Percentiles rank a stretch among this genome's conserved stretches.
phyloP scores from a whole-genome alignment of 2,797 vertebrate genomes.

The Fundulus diaphanus region DNA sequence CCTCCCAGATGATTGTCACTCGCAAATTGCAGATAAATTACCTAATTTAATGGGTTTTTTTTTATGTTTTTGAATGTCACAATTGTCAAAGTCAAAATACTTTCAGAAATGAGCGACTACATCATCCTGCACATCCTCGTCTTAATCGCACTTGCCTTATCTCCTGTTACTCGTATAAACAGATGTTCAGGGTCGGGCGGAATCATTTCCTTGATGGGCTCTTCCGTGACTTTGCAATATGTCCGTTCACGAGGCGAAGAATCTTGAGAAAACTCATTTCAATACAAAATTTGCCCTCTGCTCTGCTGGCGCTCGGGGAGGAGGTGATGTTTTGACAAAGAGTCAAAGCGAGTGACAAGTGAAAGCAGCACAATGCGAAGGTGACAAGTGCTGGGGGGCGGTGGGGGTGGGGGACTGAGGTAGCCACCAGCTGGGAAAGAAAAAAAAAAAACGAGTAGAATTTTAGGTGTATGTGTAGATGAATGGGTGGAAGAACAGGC shows the following conservation, averaged over 20 bases:
- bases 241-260: conserved; percentile 27
- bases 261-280: conserved; percentile 44
- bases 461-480: conserved; percentile 20
- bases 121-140: neutral
- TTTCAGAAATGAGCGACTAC: neutral
- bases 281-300: conserved; percentile 62
- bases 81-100: neutral
- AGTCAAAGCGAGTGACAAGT: conserved; percentile 47
- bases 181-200: conserved; percentile 3
- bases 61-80: too few species aligned
- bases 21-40: conserved; percentile 16
- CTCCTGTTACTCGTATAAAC: conserved; percentile 7
- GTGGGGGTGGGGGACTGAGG: neutral
- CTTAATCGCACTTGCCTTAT: neutral
- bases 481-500: conserved; percentile 9
- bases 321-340: conserved; percentile 53
- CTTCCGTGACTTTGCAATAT: conserved; percentile 3
- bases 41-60: neutral
- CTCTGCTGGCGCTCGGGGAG: conserved; percentile 18
- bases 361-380: conserved; percentile 22
- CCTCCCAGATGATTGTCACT: conserved; percentile 22
- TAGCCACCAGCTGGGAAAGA: conserved; percentile 31
- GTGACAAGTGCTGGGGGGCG: neutral
- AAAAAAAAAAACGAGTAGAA: neutral
- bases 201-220: conserved; percentile 49